Percentiles rank a stretch among this genome's conserved stretches.
Evolutionary conservation across 2,113 vertebrate genomes (phyloP).

Genomic region (Hemiscyllium ocellatum): DNA sequence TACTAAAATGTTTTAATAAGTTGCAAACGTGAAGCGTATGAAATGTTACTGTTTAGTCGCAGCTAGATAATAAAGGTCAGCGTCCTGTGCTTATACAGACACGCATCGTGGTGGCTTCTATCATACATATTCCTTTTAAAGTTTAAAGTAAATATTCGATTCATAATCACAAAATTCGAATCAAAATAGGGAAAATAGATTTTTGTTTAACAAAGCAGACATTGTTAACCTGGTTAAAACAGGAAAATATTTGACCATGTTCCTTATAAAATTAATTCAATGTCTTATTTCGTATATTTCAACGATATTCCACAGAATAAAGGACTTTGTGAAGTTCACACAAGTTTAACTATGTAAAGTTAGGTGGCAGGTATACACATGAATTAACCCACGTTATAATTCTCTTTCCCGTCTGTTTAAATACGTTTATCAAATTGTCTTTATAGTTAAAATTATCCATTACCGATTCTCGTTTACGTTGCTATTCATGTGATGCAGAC

Average conservation of each 20-base stretch:
- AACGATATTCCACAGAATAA: neutral
- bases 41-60: neutral
- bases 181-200: neutral
- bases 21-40: neutral
- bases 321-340: neutral
- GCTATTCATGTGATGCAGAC: neutral
- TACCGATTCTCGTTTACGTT: too few species aligned
- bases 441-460: neutral
- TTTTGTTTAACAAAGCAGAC: neutral
- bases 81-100: neutral
- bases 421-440: neutral
- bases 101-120: neutral
- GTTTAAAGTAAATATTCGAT: constrained; percentile 26
- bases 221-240: neutral
- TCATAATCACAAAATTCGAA: neutral
- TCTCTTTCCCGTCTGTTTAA: neutral
- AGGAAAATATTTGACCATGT: neutral
- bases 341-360: neutral
- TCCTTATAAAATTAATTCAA: neutral
- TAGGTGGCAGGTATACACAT: neutral
- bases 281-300: neutral
- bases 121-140: neutral
- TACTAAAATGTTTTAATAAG: neutral
- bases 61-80: neutral
- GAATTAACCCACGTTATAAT: constrained; percentile 15